Percentiles rank a stretch among this genome's conserved stretches.
phyloP scores from a whole-genome alignment of 2,113 vertebrate species.

The Willisornis vidua region DNA sequence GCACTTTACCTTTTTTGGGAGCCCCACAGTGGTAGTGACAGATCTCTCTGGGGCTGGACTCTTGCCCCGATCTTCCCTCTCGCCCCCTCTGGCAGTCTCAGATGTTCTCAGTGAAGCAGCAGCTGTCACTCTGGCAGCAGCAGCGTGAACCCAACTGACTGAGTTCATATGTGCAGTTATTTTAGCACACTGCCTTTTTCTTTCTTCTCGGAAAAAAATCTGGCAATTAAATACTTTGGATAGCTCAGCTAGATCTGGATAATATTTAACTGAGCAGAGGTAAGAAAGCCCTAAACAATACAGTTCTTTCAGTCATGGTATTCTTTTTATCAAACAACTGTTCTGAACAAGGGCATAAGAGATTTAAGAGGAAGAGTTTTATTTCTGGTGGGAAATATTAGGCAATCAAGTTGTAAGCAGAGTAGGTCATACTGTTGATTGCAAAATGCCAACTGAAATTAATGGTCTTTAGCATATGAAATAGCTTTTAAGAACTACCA shows the following conservation, averaged over 20 bases:
- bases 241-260: neutral
- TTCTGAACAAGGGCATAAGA: neutral
- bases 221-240: constrained; percentile 20
- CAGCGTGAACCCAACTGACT: constrained; percentile 5
- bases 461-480: neutral
- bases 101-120: neutral
- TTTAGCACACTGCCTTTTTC: constrained; percentile 7
- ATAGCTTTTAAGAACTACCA: neutral
- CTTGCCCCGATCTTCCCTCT: neutral
- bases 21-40: accelerated
- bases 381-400: constrained; percentile 25
- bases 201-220: neutral
- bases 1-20: constrained; percentile 2
- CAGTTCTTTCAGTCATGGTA: neutral
- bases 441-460: constrained; percentile 53
- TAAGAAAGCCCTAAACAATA: neutral
- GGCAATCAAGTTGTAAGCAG: constrained; percentile 4
- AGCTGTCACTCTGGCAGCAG: constrained; percentile 33
- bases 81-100: neutral
- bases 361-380: constrained; percentile 15
- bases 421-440: neutral
- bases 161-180: neutral
- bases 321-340: neutral
- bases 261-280: neutral
- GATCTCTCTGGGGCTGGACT: neutral